These are phyloP conservation scores for Coturnix japonica DNA, from an alignment of 2,113 vertebrate genomes.

Conservation along the genomic window DNA sequence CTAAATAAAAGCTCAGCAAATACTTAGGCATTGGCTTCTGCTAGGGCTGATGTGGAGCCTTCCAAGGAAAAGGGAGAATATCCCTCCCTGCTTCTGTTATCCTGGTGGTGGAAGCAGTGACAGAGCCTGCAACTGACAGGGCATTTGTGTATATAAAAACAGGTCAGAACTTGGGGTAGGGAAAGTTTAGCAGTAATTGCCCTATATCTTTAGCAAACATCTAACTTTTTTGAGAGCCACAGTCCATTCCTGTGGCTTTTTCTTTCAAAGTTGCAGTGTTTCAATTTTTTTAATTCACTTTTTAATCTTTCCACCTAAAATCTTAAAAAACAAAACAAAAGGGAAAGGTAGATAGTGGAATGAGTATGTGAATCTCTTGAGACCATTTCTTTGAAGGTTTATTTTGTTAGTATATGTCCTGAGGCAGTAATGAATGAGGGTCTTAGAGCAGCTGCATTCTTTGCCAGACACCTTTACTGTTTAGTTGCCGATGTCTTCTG, in stretches of 20 bases:
- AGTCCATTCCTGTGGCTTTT: background rate
- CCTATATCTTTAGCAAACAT: background rate
- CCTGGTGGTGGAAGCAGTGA: background rate
- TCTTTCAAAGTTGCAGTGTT: background rate
- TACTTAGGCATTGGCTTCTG: background rate
- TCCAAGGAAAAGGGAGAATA: background rate
- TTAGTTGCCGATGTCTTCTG: background rate
- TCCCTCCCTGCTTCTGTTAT: background rate
- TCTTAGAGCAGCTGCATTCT: background rate
- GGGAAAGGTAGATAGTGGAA: background rate
- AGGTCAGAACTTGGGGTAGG: background rate
- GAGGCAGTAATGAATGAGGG: background rate
- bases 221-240: background rate
- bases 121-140: background rate
- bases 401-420: background rate
- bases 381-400: background rate
- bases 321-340: background rate
- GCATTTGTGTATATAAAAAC: background rate
- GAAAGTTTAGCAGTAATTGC: background rate
- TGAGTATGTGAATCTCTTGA: background rate
- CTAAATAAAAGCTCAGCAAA: background rate
- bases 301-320: background rate
- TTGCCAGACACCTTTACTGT: background rate
- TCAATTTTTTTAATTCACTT: background rate
- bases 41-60: rapidly evolving